Conservation (phyloP, 2,113 vertebrate species). For the Polypterus senegalus region DNA sequence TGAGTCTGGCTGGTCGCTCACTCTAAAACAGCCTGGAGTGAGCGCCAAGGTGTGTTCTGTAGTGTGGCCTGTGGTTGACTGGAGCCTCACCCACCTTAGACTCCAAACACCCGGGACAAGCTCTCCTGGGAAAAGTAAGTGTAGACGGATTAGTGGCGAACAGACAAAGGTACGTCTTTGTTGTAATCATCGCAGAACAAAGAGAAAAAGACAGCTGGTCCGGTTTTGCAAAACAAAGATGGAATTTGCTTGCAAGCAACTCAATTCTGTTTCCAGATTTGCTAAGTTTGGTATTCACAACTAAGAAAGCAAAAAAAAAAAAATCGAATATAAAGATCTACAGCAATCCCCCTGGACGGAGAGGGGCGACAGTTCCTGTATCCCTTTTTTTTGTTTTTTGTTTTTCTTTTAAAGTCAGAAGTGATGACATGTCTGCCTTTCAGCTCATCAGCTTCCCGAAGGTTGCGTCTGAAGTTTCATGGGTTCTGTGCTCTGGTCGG, state of each 20-base stretch:
- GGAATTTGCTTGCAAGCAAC: conserved; percentile 59
- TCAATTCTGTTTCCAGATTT: conserved; percentile 39
- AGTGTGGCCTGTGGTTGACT: no score
- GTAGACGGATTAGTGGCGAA: conserved; percentile 16
- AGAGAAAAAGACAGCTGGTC: conserved; percentile 50
- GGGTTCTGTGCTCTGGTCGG: conserved; percentile 81
- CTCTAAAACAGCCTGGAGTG: no score
- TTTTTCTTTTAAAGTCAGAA: conserved; percentile 63
- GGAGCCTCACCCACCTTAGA: no score
- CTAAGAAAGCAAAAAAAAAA: conserved; percentile 40
- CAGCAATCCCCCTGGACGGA: conserved; percentile 51
- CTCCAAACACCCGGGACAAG: no score
- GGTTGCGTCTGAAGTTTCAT: conserved; percentile 64
- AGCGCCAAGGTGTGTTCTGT: no score
- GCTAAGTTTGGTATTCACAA: conserved; percentile 54
- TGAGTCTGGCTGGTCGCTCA: no score
- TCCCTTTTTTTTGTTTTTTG: conserved; percentile 35
- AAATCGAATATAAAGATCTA: conserved; percentile 43
- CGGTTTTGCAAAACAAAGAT: conserved; percentile 43
- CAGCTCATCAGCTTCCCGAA: conserved; percentile 81
- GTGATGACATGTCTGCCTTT: conserved; percentile 32
- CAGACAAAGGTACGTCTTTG: conserved; percentile 8
- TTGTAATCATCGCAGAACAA: not conserved
- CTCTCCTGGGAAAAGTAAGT: no score
- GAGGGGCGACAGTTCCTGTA: conserved; percentile 36